A percentile compares a stretch with the other conserved stretches of the same genome.
These are phyloP conservation scores for Drosophila melanocephala DNA, from an alignment of 2,888 invertebrate species.

Conservation along the genomic window DNA sequence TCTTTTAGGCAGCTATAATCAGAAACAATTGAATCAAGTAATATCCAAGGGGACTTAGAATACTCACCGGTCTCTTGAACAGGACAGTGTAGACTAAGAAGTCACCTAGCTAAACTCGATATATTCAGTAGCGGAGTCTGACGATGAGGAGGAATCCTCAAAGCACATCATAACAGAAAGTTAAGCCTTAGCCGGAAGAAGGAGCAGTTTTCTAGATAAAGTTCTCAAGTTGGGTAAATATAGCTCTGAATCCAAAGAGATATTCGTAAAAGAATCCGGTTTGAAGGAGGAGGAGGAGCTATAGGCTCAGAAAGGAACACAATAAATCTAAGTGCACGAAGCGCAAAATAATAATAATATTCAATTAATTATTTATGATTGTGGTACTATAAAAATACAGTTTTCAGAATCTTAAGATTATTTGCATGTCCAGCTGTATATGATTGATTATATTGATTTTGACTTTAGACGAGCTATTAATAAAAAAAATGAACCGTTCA, in stretches of 20 bases:
- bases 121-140: neutral
- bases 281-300: neutral
- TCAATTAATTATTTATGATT: neutral
- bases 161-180: neutral
- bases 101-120: neutral
- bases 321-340: neutral
- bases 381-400: neutral
- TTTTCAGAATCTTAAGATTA: neutral
- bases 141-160: neutral
- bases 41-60: neutral
- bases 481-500: neutral
- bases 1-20: neutral
- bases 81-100: neutral
- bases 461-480: neutral
- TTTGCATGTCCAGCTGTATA: too few species aligned
- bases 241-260: neutral
- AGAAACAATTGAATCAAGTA: neutral
- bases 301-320: neutral
- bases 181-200: accelerated
- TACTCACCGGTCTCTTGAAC: accelerated
- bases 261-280: neutral
- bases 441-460: neutral
- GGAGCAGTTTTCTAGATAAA: neutral
- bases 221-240: neutral
- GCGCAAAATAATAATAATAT: neutral